Evolutionary conservation across 2,888 invertebrate genomes (phyloP).

Genomic region (Aelia acuminata): DNA sequence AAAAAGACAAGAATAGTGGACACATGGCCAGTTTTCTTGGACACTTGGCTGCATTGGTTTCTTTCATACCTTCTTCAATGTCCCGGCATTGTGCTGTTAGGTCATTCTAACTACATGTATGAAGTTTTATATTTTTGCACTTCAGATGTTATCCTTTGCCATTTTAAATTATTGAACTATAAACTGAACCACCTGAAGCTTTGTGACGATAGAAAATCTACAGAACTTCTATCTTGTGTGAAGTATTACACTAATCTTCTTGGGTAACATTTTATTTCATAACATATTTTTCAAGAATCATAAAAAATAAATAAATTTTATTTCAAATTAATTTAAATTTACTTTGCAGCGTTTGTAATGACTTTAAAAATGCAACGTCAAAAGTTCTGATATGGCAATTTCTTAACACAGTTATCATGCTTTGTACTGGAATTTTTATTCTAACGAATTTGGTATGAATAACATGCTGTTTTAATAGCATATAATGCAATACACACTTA

Average conservation of each 20-base stretch:
- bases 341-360: slow-evolving; percentile 44
- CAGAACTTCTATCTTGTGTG: slow-evolving; percentile 55
- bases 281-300: not conserved
- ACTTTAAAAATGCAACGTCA: slow-evolving; percentile 43
- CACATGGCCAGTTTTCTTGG: slow-evolving; percentile 61
- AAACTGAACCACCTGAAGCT: slow-evolving; percentile 58
- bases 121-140: slow-evolving; percentile 62
- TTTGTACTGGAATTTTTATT: slow-evolving; percentile 62
- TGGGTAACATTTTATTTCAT: slow-evolving; percentile 37
- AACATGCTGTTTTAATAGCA: not conserved
- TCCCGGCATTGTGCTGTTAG: slow-evolving; percentile 57
- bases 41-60: slow-evolving; percentile 60
- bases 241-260: slow-evolving; percentile 58
- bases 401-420: slow-evolving; percentile 61
- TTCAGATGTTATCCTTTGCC: slow-evolving; percentile 60
- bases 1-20: slow-evolving; percentile 60
- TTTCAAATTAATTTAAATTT: not conserved
- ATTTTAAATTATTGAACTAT: slow-evolving; percentile 60
- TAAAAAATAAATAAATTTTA: not conserved
- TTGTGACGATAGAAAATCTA: not conserved
- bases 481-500: not conserved
- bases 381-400: slow-evolving; percentile 60
- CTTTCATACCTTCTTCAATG: slow-evolving; percentile 52
- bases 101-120: slow-evolving; percentile 60
- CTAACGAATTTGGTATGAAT: slow-evolving; percentile 58